These are phyloP conservation scores for Tinamus major DNA, from an alignment of 2,797 vertebrate species.

Conservation along the genomic window DNA sequence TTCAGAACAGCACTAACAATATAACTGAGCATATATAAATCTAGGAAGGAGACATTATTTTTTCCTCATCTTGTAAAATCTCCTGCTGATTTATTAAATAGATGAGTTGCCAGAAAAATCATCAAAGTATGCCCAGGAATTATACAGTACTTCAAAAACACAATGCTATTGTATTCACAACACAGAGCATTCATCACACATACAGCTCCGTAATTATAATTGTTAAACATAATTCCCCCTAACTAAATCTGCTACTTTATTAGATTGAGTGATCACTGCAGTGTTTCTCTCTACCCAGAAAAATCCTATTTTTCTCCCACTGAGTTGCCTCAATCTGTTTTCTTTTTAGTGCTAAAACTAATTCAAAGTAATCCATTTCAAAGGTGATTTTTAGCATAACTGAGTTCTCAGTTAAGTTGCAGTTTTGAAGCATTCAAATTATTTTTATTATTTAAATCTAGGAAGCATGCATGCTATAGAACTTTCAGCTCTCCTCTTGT, in stretches of 20 bases:
- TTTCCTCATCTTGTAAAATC: constrained; percentile 24
- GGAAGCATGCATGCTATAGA: neutral
- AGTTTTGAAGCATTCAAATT: neutral
- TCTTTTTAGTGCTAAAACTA: constrained; percentile 16
- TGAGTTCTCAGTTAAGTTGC: constrained; percentile 1
- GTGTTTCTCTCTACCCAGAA: constrained; percentile 31
- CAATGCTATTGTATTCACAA: constrained; percentile 44
- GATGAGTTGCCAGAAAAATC: constrained; percentile 46
- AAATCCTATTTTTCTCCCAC: constrained; percentile 26
- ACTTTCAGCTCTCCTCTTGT: neutral
- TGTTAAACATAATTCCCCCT: constrained; percentile 34
- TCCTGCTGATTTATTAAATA: constrained; percentile 64
- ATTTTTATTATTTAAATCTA: neutral
- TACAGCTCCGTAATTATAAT: constrained; percentile 48
- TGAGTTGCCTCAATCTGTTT: constrained; percentile 31
- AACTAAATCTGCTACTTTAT: constrained; percentile 29
- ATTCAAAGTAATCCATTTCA: neutral
- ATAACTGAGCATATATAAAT: constrained; percentile 54
- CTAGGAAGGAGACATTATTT: constrained; percentile 41
- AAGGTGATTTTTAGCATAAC: neutral
- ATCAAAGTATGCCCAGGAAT: constrained; percentile 49
- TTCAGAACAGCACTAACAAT: constrained; percentile 59
- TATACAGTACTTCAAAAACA: constrained; percentile 59
- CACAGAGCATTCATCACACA: constrained; percentile 43
- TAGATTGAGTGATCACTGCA: constrained; percentile 27